Evolutionary conservation across 2,113 vertebrate species (phyloP), one percentile per base, ranked within the genome.

Genomic region (Camarhynchus parvulus): DNA sequence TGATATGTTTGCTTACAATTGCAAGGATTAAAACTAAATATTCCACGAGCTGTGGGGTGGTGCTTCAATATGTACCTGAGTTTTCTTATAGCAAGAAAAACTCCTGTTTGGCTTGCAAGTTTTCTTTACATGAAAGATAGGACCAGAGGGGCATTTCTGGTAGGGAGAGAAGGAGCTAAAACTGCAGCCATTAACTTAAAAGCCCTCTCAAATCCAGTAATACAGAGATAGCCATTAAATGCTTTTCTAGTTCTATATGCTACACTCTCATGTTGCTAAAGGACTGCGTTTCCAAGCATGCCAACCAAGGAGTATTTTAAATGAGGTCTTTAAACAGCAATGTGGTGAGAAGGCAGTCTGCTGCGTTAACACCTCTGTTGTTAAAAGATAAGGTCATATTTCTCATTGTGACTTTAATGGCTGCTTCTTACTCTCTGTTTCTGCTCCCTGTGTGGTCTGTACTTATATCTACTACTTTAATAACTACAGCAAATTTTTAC

Each of bases 311-410:
- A 75, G 22, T 90, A 63, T 91, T 87, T 96, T 88, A 96, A 97
- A 97, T 85, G 31, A 96, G 91, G 86, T 94, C 90, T 94, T 97
- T 83, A 89, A 96, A 89, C 66, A 47, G 30, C 52, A 92, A 31
- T 78, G 77, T 91, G 77, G 33, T 76, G 70, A 89, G 50, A 95
- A 72, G 61, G 84, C 83, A 96, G 75, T 92, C 52, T 94, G 73
- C 81, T 95, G 52, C 92, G 72, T 78, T 95, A 97, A 96, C 88
- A 92, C 59, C 68, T 93, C 72, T 94, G 75, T 73, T 92, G 78
- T 80, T 88, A 95, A 96, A 95, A 92, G 82, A 33, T 90, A 91
- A 95, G 74, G 58, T 90, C 80, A 63, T 73, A 83, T 67, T 97
- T 90, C 91, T 70, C 69, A 81, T 91, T 85, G 35, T 95, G 82